Conservation (phyloP, 2,888 invertebrate species). For the Xiphydria camelus region DNA sequence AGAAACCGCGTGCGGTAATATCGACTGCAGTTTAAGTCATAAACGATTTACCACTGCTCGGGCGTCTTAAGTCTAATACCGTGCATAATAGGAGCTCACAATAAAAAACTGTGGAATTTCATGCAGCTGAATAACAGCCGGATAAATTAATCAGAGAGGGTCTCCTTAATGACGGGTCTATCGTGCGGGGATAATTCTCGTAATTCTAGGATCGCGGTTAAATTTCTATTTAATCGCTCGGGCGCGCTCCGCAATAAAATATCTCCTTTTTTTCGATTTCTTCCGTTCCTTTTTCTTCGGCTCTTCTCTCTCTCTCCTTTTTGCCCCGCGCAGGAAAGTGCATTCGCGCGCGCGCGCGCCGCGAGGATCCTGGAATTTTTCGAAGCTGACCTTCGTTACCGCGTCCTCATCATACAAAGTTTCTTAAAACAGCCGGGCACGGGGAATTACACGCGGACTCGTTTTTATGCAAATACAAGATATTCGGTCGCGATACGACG, state of each 20-base stretch:
- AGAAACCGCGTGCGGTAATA: no score
- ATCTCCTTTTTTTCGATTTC: neutral
- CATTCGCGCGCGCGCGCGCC: no score
- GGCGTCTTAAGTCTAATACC: constrained; percentile 25
- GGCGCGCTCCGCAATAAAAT: constrained; percentile 1
- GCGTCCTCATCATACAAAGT: no score
- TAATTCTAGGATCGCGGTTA: constrained; percentile 27
- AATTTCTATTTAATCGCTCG: constrained; percentile 16
- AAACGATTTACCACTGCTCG: constrained; percentile 35
- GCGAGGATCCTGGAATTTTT: no score
- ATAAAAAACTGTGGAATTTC: constrained; percentile 9
- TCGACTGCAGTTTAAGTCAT: constrained; percentile 29
- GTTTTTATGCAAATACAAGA: no score
- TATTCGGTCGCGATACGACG: no score
- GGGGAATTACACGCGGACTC: no score
- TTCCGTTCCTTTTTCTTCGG: no score
- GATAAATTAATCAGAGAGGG: constrained; percentile 43
- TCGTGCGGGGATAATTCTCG: constrained; percentile 40
- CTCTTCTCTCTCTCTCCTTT: no score
- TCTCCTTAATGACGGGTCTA: constrained; percentile 40
- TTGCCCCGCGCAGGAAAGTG: no score
- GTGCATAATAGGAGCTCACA: constrained; percentile 13
- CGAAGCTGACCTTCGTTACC: no score
- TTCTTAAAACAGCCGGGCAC: no score
- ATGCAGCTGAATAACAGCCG: constrained; percentile 26